Conservation (phyloP, 2,888 invertebrate genomes). For the Spialia ferax region DNA sequence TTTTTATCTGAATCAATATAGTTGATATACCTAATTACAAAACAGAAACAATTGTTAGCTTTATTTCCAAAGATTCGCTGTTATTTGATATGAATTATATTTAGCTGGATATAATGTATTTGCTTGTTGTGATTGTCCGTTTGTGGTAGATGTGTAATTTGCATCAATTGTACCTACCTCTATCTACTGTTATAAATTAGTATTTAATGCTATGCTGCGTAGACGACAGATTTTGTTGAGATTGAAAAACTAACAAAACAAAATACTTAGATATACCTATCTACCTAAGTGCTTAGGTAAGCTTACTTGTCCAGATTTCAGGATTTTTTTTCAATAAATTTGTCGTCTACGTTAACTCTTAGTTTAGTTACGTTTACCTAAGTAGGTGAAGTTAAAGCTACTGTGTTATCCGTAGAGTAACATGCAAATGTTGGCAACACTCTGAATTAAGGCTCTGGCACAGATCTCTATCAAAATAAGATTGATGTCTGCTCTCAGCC, state of each 20-base stretch:
- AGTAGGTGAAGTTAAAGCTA: conserved; percentile 1
- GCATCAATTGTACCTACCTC: not conserved
- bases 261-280: not conserved
- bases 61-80: conserved; percentile 1
- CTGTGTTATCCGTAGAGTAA: not conserved
- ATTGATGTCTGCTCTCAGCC: not conserved
- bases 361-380: not conserved
- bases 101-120: conserved; percentile 16
- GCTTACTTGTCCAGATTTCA: not conserved
- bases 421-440: not conserved
- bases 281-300: too few species aligned
- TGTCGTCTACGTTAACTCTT: not conserved
- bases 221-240: conserved; percentile 10
- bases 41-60: conserved; percentile 25
- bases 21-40: conserved; percentile 22
- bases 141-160: conserved; percentile 20
- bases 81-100: conserved; percentile 15
- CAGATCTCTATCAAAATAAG: not conserved
- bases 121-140: conserved; percentile 32
- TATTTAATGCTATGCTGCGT: not conserved
- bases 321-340: not conserved
- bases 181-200: conserved; percentile 26
- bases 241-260: not conserved
- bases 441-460: not conserved
- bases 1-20: conserved; percentile 35